These are phyloP conservation scores for Cosmia trapezina DNA, from an alignment of 2,888 invertebrate species.

Conservation along the genomic window DNA sequence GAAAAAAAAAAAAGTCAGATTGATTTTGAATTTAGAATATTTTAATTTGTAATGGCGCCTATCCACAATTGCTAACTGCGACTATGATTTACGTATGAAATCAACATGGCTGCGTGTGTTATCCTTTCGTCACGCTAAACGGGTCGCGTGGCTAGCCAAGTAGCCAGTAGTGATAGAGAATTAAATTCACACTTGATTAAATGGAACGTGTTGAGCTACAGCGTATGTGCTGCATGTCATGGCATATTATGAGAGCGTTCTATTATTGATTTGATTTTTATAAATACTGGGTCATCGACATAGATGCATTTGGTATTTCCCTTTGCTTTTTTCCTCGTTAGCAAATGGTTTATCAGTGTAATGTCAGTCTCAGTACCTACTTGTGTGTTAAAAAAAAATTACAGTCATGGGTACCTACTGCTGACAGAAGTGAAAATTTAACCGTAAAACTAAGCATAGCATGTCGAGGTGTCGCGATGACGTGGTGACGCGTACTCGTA, in stretches of 20 bases:
- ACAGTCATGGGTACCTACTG: no score
- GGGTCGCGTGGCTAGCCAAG: constrained; percentile 14
- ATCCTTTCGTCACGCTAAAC: constrained; percentile 47
- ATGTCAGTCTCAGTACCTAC: neutral
- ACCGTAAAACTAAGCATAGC: no score
- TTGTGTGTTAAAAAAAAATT: neutral
- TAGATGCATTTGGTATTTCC: neutral
- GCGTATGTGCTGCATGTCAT: constrained; percentile 24
- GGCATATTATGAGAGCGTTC: constrained; percentile 4
- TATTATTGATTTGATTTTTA: constrained; percentile 15
- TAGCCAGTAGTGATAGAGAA: constrained; percentile 37
- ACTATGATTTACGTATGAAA: constrained; percentile 41
- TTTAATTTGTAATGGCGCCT: constrained; percentile 6
- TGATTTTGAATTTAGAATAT: constrained; percentile 17
- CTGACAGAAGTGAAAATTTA: no score
- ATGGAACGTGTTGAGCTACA: constrained; percentile 31
- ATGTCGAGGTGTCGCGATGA: no score
- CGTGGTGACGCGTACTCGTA: no score
- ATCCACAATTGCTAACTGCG: constrained; percentile 8
- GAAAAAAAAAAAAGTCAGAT: neutral
- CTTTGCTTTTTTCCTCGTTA: neutral
- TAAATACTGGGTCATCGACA: neutral
- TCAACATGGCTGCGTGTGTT: constrained; percentile 34
- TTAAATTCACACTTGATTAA: constrained; percentile 52
- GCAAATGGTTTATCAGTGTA: neutral